phyloP scores from a whole-genome alignment of 2,797 vertebrate genomes.

The Rhinoraja longicauda region DNA sequence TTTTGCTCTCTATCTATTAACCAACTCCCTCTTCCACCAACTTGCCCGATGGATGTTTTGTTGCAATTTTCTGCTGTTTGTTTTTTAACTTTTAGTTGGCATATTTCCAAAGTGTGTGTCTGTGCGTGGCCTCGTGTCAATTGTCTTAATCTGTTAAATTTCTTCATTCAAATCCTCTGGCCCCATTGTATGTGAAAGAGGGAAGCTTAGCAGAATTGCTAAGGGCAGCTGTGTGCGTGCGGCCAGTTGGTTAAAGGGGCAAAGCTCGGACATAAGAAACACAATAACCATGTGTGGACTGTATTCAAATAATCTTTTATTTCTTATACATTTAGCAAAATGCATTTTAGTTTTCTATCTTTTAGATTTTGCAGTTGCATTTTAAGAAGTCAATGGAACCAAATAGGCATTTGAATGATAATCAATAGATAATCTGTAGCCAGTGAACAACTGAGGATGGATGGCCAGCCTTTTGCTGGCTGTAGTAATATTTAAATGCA shows the following conservation, averaged over 20 bases:
- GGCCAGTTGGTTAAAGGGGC: neutral
- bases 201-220: no score
- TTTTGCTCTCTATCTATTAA: no score
- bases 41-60: no score
- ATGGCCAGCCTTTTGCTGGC: no score
- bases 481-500: neutral
- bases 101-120: neutral
- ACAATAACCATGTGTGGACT: neutral
- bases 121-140: neutral
- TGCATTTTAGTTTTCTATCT: neutral
- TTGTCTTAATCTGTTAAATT: neutral
- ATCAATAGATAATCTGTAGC: neutral
- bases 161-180: neutral
- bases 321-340: neutral
- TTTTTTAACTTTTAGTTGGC: no score
- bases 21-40: no score
- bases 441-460: neutral
- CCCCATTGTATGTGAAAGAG: neutral
- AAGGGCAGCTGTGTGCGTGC: neutral
- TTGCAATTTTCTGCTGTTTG: no score
- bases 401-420: neutral
- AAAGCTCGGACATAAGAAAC: no score
- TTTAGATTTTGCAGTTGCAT: neutral
- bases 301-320: neutral
- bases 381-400: neutral